These are phyloP conservation scores for Nyctereutes procyonoides DNA, from an alignment of 2,113 vertebrate species.

Conservation along the genomic window DNA sequence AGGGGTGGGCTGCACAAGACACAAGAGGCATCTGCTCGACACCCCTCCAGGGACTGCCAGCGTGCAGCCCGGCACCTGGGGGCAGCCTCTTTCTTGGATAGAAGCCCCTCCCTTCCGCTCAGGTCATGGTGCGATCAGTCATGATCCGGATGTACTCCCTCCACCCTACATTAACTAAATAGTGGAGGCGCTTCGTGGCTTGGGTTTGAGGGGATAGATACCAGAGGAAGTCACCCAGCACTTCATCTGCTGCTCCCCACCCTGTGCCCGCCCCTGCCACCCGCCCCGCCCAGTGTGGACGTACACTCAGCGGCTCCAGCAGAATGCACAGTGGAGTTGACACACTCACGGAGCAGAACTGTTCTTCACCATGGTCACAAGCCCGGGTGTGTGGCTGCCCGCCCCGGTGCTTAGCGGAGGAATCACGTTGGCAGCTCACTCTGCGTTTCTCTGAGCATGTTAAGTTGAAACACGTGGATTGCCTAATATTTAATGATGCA, in stretches of 20 bases:
- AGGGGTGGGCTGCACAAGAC: neutral
- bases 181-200: too few species aligned
- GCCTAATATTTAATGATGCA: neutral
- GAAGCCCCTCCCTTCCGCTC: neutral
- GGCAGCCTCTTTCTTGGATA: neutral
- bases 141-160: neutral
- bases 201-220: neutral
- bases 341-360: rapidly evolving
- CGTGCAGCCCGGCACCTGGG: neutral
- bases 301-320: neutral
- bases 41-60: neutral
- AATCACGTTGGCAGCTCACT: neutral
- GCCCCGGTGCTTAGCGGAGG: neutral
- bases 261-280: neutral
- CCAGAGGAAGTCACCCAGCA: neutral
- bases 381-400: rapidly evolving
- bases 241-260: neutral
- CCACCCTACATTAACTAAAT: neutral
- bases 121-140: neutral
- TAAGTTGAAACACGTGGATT: neutral
- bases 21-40: neutral
- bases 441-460: neutral
- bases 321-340: rapidly evolving
- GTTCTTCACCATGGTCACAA: rapidly evolving
- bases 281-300: neutral